A percentile compares a stretch with the other conserved stretches of the same genome.
phyloP scores from a whole-genome alignment of 2,888 invertebrate genomes.

The Troides helena region DNA sequence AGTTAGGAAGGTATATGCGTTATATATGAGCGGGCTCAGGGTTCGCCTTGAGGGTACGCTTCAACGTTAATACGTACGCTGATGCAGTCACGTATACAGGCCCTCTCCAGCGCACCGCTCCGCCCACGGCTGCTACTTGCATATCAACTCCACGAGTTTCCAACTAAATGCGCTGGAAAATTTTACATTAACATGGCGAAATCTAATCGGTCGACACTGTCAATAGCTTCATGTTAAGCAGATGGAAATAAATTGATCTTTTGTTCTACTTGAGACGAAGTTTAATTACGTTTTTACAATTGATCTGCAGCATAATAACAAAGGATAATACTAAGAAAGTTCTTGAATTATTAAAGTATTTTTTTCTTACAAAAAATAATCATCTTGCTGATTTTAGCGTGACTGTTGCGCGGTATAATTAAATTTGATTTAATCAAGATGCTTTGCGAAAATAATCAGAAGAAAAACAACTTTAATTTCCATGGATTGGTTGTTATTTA shows the following conservation, averaged over 20 bases:
- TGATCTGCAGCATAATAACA: neutral
- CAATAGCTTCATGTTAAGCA: neutral
- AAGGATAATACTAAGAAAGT: neutral
- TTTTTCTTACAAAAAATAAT: neutral
- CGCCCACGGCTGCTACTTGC: constrained; percentile 13
- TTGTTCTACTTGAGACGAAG: neutral
- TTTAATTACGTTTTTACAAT: neutral
- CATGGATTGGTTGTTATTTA: too few relatives aligned
- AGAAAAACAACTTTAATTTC: too few relatives aligned
- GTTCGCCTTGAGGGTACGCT: constrained; percentile 33
- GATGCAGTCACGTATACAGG: constrained; percentile 41
- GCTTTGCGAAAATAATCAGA: too few relatives aligned
- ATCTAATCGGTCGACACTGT: neutral
- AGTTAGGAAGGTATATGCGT: neutral
- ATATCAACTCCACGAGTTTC: neutral
- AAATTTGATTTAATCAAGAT: too few relatives aligned
- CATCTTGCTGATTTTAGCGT: neutral
- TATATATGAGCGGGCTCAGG: constrained; percentile 27
- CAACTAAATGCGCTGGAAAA: constrained; percentile 1
- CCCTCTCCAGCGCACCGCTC: constrained; percentile 29
- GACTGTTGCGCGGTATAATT: too few relatives aligned
- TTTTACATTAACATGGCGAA: neutral
- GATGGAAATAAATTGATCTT: neutral
- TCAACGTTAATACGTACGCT: constrained; percentile 32
- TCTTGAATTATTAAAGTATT: neutral